Evolutionary conservation across 2,797 vertebrate genomes (phyloP).

Genomic region (Eurystomus glaucurus): DNA sequence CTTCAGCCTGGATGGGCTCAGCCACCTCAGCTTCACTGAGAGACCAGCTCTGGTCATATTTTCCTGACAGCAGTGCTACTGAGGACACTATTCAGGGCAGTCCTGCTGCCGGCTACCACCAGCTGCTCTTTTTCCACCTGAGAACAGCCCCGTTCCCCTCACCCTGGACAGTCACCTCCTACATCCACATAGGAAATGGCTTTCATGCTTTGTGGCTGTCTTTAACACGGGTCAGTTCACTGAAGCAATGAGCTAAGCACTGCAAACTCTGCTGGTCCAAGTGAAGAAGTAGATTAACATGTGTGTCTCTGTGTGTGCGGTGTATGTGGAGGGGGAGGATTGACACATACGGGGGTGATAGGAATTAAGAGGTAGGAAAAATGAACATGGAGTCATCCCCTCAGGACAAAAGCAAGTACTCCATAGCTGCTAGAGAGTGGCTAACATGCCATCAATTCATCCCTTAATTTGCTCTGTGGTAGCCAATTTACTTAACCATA

Average conservation of each 20-base stretch:
- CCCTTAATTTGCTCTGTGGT: background rate
- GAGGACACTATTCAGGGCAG: background rate
- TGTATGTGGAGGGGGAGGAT: background rate
- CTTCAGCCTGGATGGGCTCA: background rate
- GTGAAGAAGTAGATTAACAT: accelerated
- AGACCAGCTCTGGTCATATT: background rate
- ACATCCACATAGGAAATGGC: background rate
- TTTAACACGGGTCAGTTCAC: background rate
- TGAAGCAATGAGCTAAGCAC: background rate
- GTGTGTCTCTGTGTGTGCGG: background rate
- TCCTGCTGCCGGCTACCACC: background rate
- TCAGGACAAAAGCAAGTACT: background rate
- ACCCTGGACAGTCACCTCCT: background rate
- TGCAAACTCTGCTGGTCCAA: background rate
- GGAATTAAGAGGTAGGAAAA: background rate
- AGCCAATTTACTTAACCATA: background rate
- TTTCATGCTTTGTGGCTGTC: background rate
- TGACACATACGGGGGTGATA: background rate
- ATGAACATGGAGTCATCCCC: background rate
- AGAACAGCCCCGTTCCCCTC: accelerated
- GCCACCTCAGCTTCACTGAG: background rate
- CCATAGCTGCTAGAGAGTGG: background rate
- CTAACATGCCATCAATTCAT: background rate
- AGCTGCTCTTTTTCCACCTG: accelerated
- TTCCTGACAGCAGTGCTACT: background rate